These are phyloP conservation scores for Eidolon helvum DNA, from an alignment of 2,113 vertebrate genomes.

Conservation along the genomic window DNA sequence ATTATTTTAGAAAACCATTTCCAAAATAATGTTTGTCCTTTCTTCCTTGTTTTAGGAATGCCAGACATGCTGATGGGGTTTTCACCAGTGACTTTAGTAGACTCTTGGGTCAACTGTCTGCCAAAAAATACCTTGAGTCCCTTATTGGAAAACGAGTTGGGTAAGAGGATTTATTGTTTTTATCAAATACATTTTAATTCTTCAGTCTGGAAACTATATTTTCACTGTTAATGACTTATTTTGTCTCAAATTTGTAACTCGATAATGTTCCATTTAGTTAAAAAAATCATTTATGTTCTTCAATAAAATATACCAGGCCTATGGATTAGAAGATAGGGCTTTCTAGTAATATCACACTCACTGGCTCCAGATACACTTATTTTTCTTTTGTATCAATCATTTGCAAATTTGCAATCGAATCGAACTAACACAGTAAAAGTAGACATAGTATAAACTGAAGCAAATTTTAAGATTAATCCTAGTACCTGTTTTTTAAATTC, in stretches of 20 bases:
- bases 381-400: not conserved
- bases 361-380: not conserved
- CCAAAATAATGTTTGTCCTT: constrained; percentile 19
- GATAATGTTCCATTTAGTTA: not conserved
- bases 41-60: constrained; percentile 85
- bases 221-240: not conserved
- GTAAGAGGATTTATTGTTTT: constrained; percentile 80
- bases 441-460: not conserved
- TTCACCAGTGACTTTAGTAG: constrained; percentile 96
- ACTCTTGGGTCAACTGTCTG: constrained; percentile 94
- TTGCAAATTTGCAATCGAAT: not conserved
- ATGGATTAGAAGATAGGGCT: not conserved
- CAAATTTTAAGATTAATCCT: not conserved
- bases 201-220: not conserved
- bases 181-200: not conserved
- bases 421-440: not conserved
- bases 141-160: constrained; percentile 95
- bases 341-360: not conserved
- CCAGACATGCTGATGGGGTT: constrained; percentile 94
- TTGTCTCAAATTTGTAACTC: not conserved
- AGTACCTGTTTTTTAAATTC: not conserved
- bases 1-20: constrained; percentile 32
- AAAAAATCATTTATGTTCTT: not conserved
- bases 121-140: constrained; percentile 94
- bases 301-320: not conserved